Evolutionary conservation across 2,797 vertebrate genomes (phyloP).

Genomic region (Capromys pilorides): DNA sequence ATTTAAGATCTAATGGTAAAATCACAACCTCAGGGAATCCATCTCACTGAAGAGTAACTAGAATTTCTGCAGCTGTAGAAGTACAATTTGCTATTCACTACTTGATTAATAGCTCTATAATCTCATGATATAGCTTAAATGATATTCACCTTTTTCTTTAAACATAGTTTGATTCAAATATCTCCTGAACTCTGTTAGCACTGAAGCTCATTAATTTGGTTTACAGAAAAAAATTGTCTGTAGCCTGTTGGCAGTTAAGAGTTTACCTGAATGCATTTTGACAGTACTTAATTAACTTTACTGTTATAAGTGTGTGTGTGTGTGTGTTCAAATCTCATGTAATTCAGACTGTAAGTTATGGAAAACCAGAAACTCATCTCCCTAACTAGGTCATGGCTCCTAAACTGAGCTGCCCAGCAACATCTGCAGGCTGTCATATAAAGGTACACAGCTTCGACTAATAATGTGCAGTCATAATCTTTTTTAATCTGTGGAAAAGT

Average conservation of each 20-base stretch:
- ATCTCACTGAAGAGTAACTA: neutral
- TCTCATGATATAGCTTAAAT: neutral
- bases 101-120: conserved; percentile 18
- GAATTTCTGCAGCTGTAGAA: neutral
- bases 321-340: neutral
- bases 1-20: conserved; percentile 5
- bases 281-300: conserved; percentile 45
- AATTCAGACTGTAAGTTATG: neutral
- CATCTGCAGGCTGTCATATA: neutral
- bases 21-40: neutral
- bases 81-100: conserved; percentile 42
- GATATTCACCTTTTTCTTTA: neutral
- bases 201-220: neutral
- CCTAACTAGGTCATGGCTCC: neutral
- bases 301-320: neutral
- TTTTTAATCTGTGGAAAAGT: neutral
- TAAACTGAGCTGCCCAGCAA: neutral
- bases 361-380: neutral
- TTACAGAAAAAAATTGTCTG: neutral
- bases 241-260: neutral
- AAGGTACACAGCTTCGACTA: neutral
- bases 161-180: conserved; percentile 1
- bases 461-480: neutral
- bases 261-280: conserved; percentile 9
- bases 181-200: neutral